Base-by-base conservation (phyloP, 1,140 invertebrate species). In the Apis laboriosa region DNA sequence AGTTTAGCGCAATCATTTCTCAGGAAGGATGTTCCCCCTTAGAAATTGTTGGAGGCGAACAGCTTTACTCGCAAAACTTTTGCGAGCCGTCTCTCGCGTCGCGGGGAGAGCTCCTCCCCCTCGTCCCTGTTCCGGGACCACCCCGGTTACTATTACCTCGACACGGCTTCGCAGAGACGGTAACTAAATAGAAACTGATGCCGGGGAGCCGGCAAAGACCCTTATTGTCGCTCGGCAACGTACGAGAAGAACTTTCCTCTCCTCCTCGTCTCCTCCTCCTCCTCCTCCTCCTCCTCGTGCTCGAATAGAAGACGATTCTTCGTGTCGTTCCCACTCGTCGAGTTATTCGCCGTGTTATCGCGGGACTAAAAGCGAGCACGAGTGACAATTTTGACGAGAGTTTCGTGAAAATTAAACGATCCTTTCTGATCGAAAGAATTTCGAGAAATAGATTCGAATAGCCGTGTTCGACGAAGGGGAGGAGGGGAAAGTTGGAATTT, bases 221-320 rank as follows among this genome's bases (percentile, higher is more conserved):
- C 90, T 92, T 90, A 91, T 91, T 90, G 92, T 89, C 87, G 88
- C 84, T 88, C 84, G 83, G 84, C 82, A 86, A 86, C 88, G 91
- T 86, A 84, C 80, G 75, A 81, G 87, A 88, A 88, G 90, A 88
- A 91, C 79, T 91, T 91, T 91, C 86, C 87, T 89, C 86, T 76
- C 86, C 87, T 83, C 24, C 24, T 82, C 87, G 85, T 89, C 86
- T 87, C 80, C 84, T 91, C 90, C 86, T 87, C 88, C 86, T 74
- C 85, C 87, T 83, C 34, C 34, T 82, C 87, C 84, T 89, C 3
- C 84, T 87, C 80, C 82, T 84, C 83, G 84, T 83, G 78, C 84
- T 88, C 89, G 92, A 92, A 91, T 92, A 92, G 24, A 24, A 92
- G 92, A 91, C 92, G 91, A 92, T 92, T 93, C 92, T 92, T 92